A percentile compares a stretch with the other conserved stretches of the same genome.
Conservation (phyloP, 2,888 invertebrate species). For the Sphecodes monilicornis region DNA sequence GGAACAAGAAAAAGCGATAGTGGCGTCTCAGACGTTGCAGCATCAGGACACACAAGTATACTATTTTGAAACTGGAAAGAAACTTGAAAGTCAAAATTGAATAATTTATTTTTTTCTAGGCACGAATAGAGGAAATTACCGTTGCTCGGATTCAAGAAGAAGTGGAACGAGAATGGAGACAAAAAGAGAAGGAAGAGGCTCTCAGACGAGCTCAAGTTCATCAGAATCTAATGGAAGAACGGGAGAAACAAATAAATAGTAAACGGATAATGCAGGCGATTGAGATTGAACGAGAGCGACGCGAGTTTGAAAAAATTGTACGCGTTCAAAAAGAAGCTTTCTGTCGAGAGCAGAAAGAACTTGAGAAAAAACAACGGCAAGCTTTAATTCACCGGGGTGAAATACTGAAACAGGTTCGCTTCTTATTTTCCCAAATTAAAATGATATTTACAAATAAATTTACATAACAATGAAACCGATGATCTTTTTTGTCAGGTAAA, state of each 20-base stretch:
- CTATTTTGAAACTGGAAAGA: neutral
- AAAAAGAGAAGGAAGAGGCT: slow-evolving; percentile 88
- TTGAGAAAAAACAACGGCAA: slow-evolving; percentile 81
- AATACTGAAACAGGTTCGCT: slow-evolving; percentile 87
- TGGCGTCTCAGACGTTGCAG: slow-evolving; percentile 74
- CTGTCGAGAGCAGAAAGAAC: slow-evolving; percentile 85
- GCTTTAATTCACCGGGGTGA: slow-evolving; percentile 87
- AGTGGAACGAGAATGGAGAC: slow-evolving; percentile 90
- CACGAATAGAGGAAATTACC: slow-evolving; percentile 85
- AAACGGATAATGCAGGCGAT: slow-evolving; percentile 88
- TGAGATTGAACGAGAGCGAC: slow-evolving; percentile 88
- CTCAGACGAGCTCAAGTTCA: slow-evolving; percentile 86
- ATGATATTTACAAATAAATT: neutral
- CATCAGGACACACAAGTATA: slow-evolving; percentile 74
- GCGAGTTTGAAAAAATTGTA: slow-evolving; percentile 87
- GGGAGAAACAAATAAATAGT: slow-evolving; percentile 87
- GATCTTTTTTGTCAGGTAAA: slow-evolving; percentile 84
- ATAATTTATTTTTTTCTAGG: slow-evolving; percentile 17
- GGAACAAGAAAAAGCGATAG: slow-evolving; percentile 85
- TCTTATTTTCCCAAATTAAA: neutral
- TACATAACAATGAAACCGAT: neutral
- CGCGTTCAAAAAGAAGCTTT: slow-evolving; percentile 86
- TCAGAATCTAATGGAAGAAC: slow-evolving; percentile 85
- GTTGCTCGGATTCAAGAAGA: slow-evolving; percentile 86
- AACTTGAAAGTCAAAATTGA: neutral